Percentiles rank a stretch among this genome's conserved stretches.
These are phyloP conservation scores for Echiichthys vipera DNA, from an alignment of 2,797 vertebrate genomes.

Conservation along the genomic window DNA sequence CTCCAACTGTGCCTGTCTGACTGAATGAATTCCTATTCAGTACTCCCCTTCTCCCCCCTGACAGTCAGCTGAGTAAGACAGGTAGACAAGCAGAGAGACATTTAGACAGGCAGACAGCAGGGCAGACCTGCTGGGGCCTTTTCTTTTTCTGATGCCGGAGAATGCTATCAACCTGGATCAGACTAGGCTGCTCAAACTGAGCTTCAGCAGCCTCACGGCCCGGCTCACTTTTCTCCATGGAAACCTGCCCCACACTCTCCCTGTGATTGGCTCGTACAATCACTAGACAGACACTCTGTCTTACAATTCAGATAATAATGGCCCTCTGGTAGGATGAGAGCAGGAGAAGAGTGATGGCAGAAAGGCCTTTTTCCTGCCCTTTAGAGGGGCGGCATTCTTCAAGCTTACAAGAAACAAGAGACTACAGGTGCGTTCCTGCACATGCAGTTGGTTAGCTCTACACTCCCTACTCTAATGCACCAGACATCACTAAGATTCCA, in stretches of 20 bases:
- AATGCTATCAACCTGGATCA: conserved; percentile 72
- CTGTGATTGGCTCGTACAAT: conserved; percentile 74
- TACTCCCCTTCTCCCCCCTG: conserved; percentile 16
- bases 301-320: conserved; percentile 77
- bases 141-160: conserved; percentile 52
- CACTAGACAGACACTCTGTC: conserved; percentile 76
- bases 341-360: conserved; percentile 63
- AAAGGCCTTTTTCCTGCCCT: conserved; percentile 57
- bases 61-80: conserved; percentile 58
- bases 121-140: conserved; percentile 60
- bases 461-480: not conserved
- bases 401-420: conserved; percentile 2
- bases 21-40: conserved; percentile 46
- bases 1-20: conserved; percentile 52
- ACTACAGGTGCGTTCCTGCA: conserved; percentile 12
- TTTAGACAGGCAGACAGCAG: conserved; percentile 52
- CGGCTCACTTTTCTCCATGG: conserved; percentile 75
- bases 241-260: conserved; percentile 70
- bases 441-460: not conserved
- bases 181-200: conserved; percentile 56
- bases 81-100: conserved; percentile 58
- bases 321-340: conserved; percentile 67
- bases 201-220: conserved; percentile 59
- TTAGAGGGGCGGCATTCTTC: conserved; percentile 55
- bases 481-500: conserved; percentile 8